These are phyloP conservation scores for Philaenus spumarius DNA, from an alignment of 1,140 invertebrate species.

Conservation along the genomic window DNA sequence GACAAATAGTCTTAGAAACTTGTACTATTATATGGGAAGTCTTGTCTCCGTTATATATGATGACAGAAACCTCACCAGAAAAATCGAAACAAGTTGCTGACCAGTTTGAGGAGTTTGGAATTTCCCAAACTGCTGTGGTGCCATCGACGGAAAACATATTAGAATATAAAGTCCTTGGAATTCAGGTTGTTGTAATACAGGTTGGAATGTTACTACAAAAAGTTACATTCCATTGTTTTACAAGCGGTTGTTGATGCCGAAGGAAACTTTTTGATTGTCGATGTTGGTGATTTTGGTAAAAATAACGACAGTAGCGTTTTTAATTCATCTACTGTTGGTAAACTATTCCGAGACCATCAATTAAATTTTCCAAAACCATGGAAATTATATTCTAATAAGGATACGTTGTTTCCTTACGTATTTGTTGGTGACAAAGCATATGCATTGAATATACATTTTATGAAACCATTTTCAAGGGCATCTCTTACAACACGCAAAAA, in stretches of 20 bases:
- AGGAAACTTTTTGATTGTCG: slow-evolving; percentile 37
- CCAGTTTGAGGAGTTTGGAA: slow-evolving; percentile 37
- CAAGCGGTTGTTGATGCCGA: too few relatives aligned
- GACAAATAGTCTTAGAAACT: slow-evolving; percentile 10
- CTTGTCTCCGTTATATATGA: not conserved
- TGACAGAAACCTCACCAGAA: slow-evolving; percentile 22
- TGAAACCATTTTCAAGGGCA: slow-evolving; percentile 42
- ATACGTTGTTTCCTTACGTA: slow-evolving; percentile 14
- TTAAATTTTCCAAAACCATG: slow-evolving; percentile 4
- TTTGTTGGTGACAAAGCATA: slow-evolving; percentile 46
- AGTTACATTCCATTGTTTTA: slow-evolving; percentile 36
- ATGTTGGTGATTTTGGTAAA: slow-evolving; percentile 36
- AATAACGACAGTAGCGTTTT: slow-evolving; percentile 38
- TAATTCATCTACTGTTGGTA: slow-evolving; percentile 30
- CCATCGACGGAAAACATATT: slow-evolving; percentile 41
- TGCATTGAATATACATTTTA: slow-evolving; percentile 37
- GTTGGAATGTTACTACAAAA: slow-evolving; percentile 40
- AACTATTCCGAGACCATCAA: not conserved
- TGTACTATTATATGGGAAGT: not conserved
- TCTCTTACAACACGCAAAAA: slow-evolving; percentile 33
- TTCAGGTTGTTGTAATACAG: too few relatives aligned
- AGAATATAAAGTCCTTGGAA: slow-evolving; percentile 29
- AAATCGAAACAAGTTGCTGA: slow-evolving; percentile 24
- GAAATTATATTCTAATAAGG: not conserved
- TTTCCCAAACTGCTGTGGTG: slow-evolving; percentile 38